A percentile compares a stretch with the other conserved stretches of the same genome.
phyloP scores from a whole-genome alignment of 2,113 vertebrate species.

The Perca flavescens region DNA sequence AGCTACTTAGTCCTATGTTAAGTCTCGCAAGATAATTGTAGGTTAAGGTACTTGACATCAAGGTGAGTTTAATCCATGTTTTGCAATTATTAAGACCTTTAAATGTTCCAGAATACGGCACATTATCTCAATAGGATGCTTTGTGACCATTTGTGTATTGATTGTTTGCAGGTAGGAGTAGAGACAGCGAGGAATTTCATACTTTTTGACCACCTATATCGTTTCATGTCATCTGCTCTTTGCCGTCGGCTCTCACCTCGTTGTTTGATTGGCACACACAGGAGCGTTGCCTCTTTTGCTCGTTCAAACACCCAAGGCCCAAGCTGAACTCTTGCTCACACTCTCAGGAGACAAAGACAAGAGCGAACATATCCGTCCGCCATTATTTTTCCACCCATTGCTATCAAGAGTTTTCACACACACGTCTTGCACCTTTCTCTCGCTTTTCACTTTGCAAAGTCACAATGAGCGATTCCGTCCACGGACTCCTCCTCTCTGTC shows the following conservation, averaged over 20 bases:
- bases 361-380: constrained; percentile 51
- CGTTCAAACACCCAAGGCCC: constrained; percentile 2
- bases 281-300: background rate
- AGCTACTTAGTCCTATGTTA: constrained; percentile 29
- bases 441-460: constrained; percentile 63
- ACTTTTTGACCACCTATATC: background rate
- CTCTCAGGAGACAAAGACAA: constrained; percentile 51
- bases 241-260: background rate
- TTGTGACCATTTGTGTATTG: constrained; percentile 6
- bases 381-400: constrained; percentile 18
- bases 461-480: constrained; percentile 73
- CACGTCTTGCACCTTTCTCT: constrained; percentile 41
- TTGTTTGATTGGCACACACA: background rate
- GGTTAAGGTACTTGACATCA: constrained; percentile 7
- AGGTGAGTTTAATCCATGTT: constrained; percentile 50
- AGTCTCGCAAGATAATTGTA: constrained; percentile 15
- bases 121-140: constrained; percentile 19
- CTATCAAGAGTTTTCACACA: constrained; percentile 46
- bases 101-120: constrained; percentile 20
- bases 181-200: background rate
- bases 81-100: constrained; percentile 37
- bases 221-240: constrained; percentile 2
- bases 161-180: constrained; percentile 10
- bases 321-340: constrained; percentile 42
- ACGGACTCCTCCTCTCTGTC: constrained; percentile 67